Conservation (phyloP, 1,140 invertebrate species). For the Delia radicum region DNA sequence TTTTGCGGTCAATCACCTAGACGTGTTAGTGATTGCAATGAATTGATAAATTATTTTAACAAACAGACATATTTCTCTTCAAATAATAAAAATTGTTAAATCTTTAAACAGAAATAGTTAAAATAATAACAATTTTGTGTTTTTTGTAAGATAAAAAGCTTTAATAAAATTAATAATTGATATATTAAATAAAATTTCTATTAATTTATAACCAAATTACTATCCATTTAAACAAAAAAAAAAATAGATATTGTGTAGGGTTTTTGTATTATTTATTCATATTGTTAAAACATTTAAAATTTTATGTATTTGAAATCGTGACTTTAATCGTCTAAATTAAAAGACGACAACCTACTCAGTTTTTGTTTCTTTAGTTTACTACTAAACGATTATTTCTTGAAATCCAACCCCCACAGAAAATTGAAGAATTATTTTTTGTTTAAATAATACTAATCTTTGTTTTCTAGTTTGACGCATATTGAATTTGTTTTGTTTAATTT, state of each 20-base stretch:
- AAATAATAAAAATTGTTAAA: not conserved
- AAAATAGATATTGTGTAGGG: not conserved
- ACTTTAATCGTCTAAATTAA: not conserved
- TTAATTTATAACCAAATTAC: not conserved
- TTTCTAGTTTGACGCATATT: not conserved
- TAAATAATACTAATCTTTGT: not conserved
- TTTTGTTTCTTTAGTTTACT: not conserved
- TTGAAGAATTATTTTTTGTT: not conserved
- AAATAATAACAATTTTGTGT: too few species aligned
- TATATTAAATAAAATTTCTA: not conserved
- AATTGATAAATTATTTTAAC: not conserved
- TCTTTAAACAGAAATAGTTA: not conserved
- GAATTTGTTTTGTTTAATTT: not conserved
- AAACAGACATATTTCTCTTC: not conserved
- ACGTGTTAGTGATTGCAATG: slow-evolving; percentile 11
- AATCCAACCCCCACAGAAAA: not conserved
- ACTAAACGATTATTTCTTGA: too few species aligned
- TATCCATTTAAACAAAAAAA: not conserved
- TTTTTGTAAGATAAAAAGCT: not conserved
- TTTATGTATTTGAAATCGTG: not conserved
- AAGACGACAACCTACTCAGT: not conserved
- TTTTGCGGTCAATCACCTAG: slow-evolving; percentile 18
- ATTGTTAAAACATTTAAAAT: not conserved
- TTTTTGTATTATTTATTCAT: too few species aligned
- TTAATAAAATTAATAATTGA: not conserved